Evolutionary conservation across 2,888 invertebrate species (phyloP).

Genomic region (Rotaria magnacalcarata): DNA sequence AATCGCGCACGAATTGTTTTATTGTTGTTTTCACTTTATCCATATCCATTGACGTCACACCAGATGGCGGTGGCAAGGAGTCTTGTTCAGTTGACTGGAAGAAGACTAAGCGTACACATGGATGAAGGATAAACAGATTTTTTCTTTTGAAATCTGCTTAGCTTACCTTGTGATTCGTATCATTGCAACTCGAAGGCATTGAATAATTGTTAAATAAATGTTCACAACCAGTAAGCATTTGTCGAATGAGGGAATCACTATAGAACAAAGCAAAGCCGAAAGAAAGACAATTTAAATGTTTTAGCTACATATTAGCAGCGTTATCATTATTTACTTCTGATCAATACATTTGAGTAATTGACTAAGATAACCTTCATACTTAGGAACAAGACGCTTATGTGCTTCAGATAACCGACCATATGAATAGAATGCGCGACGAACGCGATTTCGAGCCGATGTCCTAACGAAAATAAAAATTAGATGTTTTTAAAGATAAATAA

Average conservation of each 20-base stretch:
- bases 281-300: no score
- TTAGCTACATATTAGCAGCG: no score
- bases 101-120: conserved; percentile 19
- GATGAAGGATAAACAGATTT: not conserved
- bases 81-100: conserved; percentile 31
- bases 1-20: conserved; percentile 92
- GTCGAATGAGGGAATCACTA: not conserved
- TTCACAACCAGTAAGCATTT: not conserved
- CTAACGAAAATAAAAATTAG: not conserved
- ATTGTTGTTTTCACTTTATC: conserved; percentile 67
- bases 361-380: conserved; percentile 40
- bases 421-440: conserved; percentile 24
- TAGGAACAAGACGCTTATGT: conserved; percentile 36
- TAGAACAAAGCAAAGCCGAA: not conserved
- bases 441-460: not conserved
- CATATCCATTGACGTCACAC: conserved; percentile 35
- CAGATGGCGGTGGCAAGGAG: not conserved
- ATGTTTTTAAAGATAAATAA: not conserved
- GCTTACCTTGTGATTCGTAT: not conserved
- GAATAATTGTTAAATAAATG: conserved; percentile 27
- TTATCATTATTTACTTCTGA: conserved; percentile 33
- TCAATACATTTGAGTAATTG: conserved; percentile 39
- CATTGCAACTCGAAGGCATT: not conserved
- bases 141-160: not conserved
- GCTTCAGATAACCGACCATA: conserved; percentile 24